Base-by-base conservation (phyloP, 1,140 invertebrate species). In the Drosophila subpulchrella region DNA sequence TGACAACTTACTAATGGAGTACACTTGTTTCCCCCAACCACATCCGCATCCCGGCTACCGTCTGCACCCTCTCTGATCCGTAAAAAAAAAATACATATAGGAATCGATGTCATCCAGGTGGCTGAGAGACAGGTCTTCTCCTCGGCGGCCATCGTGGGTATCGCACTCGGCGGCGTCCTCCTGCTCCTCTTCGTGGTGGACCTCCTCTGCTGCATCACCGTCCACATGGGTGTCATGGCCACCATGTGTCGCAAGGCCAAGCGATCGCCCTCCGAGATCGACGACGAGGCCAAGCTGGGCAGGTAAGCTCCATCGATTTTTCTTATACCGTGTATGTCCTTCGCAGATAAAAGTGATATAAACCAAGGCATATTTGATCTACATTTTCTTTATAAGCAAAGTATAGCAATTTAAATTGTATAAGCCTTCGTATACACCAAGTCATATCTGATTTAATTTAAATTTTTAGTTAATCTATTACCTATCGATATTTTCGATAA, bases 261-360 rank as follows among this genome's bases (percentile, higher is more conserved):
- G 70, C 83, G 92, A 44, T 92, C 92, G 30, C 92, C 92, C 34
- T 92, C 92, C 13, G 92, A 92, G 34, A 86, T 92, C 73, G 96
- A 97, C 58, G 96, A 97, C 30, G 96, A 97, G 92, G 93, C 95
- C 0, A 97, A 97, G 92, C 92, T 97, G 39, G 96, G 96, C 94
- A 97, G 96, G 96, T 97, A 94, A 93, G 92, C 53, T n/a, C 2
- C 10, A 53, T 55, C 24, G 2, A 30, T 51, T 20, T 17, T 5
- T 51, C 11, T 17, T 3, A 3, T n/a, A 15, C 10, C 10, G 34
- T 36, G 5, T 7, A 20, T 17, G 5, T 13, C 27, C 7, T 13
- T 12, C 13, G 39, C 36, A 30, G 32, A 58, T 32, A 50, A 8
- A 41, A 54, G n/a, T 13, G 8, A 20, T 17, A 36, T 20, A 53